Evolutionary conservation across 2,888 invertebrate genomes (phyloP).

Genomic region (Parnassius glacialis): DNA sequence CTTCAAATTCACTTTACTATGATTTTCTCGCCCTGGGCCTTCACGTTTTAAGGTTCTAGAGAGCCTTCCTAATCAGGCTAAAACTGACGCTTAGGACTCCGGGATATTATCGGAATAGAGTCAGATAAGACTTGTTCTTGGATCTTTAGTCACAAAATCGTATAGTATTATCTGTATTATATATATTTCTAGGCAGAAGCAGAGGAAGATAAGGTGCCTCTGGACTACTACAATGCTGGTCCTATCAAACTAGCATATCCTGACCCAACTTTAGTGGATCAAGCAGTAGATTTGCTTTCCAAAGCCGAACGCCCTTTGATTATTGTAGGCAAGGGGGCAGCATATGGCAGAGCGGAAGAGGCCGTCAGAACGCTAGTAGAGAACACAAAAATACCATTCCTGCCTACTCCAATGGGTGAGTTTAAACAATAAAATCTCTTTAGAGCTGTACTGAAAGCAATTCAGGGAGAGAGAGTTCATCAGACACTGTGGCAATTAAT

Average conservation of each 20-base stretch:
- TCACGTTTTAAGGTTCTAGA: no score
- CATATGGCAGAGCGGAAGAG: slow-evolving; percentile 89
- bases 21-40: no score
- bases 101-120: no score
- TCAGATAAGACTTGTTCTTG: no score
- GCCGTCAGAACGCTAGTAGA: slow-evolving; percentile 85
- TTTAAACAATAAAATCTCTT: not conserved
- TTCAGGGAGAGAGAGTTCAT: no score
- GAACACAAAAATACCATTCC: slow-evolving; percentile 89
- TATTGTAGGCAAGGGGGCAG: slow-evolving; percentile 95
- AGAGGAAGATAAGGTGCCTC: slow-evolving; percentile 64
- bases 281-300: slow-evolving; percentile 85
- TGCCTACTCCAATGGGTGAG: slow-evolving; percentile 96
- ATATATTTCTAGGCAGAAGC: slow-evolving; percentile 60
- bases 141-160: no score
- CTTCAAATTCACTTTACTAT: no score
- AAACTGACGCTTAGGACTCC: no score
- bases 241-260: slow-evolving; percentile 86
- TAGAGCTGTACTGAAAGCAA: no score
- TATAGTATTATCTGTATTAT: not conserved
- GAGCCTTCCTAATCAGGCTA: no score
- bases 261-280: slow-evolving; percentile 83
- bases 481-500: no score
- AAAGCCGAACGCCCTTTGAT: slow-evolving; percentile 91
- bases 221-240: slow-evolving; percentile 75